Evolutionary conservation across 2,797 vertebrate genomes (phyloP).

Genomic region (Parambassis ranga): DNA sequence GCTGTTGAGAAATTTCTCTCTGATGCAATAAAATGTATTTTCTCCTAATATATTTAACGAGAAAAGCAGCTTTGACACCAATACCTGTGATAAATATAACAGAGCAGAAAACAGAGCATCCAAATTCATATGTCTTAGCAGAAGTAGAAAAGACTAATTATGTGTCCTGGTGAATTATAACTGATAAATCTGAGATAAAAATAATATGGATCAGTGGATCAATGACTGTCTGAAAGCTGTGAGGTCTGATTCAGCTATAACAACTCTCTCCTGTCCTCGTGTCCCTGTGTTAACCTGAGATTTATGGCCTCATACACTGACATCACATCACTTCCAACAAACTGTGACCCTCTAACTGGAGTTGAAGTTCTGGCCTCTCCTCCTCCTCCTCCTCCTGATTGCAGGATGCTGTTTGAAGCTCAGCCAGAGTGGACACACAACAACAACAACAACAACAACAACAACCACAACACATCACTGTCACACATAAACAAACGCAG

Average conservation of each 20-base stretch:
- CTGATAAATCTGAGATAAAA: too few species aligned
- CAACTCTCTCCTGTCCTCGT: neutral
- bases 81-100: too few species aligned
- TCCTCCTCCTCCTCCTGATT: neutral
- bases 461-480: constrained; percentile 19
- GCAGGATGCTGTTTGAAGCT: constrained; percentile 25
- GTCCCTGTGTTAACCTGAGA: neutral
- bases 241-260: too few species aligned
- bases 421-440: neutral
- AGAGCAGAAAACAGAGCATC: too few species aligned
- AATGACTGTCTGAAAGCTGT: neutral
- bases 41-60: too few species aligned
- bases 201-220: neutral
- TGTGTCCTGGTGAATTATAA: too few species aligned
- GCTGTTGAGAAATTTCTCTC: too few species aligned
- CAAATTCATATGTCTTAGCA: too few species aligned
- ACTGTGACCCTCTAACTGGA: neutral
- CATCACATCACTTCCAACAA: neutral
- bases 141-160: too few species aligned
- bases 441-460: constrained; percentile 12
- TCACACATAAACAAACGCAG: constrained; percentile 9
- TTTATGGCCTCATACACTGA: neutral
- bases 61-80: too few species aligned
- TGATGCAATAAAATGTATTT: too few species aligned
- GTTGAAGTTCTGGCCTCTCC: neutral